A percentile compares a stretch with the other conserved stretches of the same genome.
Conservation (phyloP, 2,888 invertebrate species). For the Patella caerulea region DNA sequence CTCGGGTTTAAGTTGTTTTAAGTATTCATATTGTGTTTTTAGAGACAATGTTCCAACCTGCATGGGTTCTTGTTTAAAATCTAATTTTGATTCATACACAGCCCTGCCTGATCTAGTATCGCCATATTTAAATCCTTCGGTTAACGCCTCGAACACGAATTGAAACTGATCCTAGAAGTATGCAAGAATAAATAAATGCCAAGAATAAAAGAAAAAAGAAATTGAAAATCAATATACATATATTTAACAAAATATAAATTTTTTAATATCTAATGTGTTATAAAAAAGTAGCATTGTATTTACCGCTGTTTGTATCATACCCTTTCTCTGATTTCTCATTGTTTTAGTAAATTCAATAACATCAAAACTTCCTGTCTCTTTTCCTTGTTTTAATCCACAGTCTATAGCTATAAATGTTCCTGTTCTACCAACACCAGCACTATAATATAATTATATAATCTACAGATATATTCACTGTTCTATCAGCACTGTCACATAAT, state of each 20-base stretch:
- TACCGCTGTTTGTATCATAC: background rate
- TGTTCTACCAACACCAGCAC: slow-evolving; percentile 6
- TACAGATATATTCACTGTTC: too few species aligned
- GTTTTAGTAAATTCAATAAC: background rate
- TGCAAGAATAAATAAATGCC: too few species aligned
- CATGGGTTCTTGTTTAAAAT: too few species aligned
- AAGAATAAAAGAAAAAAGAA: too few species aligned
- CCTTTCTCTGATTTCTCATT: background rate
- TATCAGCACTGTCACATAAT: too few species aligned
- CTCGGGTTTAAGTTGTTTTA: too few species aligned
- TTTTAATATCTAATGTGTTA: too few species aligned
- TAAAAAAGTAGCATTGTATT: background rate
- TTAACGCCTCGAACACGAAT: background rate
- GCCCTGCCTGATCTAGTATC: background rate
- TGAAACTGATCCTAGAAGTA: background rate
- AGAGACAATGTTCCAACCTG: too few species aligned
- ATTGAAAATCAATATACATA: too few species aligned
- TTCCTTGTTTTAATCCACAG: background rate
- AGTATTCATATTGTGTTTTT: too few species aligned
- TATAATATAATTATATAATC: background rate
- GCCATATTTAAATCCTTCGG: background rate
- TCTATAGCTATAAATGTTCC: background rate
- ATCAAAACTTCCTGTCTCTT: background rate
- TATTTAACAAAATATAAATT: too few species aligned
- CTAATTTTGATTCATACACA: background rate